A percentile compares a stretch with the other conserved stretches of the same genome.
Evolutionary conservation across 2,113 vertebrate species (phyloP).

Genomic region (Neotoma lepida): DNA sequence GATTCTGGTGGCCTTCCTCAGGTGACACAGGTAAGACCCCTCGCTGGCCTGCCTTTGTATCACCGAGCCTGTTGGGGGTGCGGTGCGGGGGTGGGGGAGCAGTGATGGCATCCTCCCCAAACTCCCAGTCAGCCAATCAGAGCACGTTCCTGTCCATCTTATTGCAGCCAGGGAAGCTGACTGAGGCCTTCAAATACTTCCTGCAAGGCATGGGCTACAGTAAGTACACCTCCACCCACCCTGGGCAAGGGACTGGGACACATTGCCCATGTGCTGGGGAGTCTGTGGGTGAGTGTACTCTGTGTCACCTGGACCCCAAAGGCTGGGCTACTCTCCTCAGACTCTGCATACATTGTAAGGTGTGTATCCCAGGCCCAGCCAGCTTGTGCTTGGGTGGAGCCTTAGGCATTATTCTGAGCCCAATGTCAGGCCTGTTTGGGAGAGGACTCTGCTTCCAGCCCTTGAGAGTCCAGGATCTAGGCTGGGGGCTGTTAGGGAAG

Average conservation of each 20-base stretch:
- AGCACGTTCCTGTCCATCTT: slow-evolving; percentile 30
- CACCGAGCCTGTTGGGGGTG: too few relatives aligned
- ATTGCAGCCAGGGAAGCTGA: slow-evolving; percentile 95
- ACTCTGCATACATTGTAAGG: background rate
- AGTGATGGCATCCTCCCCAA: background rate
- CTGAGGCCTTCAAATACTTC: slow-evolving; percentile 99
- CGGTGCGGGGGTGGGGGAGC: background rate
- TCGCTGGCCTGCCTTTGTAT: background rate
- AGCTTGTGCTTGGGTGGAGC: background rate
- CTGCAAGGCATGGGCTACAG: slow-evolving; percentile 99
- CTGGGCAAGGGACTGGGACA: background rate
- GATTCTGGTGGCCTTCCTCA: slow-evolving; percentile 98
- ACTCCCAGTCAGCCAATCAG: background rate
- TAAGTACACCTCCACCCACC: slow-evolving; percentile 85
- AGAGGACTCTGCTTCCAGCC: background rate
- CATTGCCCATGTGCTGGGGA: background rate
- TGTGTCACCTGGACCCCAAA: background rate
- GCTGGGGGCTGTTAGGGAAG: background rate
- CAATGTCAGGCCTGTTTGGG: background rate
- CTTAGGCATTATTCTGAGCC: background rate
- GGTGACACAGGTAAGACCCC: slow-evolving; percentile 94
- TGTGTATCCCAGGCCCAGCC: background rate
- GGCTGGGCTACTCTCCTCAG: background rate
- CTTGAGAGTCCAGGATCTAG: background rate
- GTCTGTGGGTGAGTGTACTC: background rate